Base-by-base conservation (phyloP, 2,113 vertebrate species). In the Eurypyga helias region DNA sequence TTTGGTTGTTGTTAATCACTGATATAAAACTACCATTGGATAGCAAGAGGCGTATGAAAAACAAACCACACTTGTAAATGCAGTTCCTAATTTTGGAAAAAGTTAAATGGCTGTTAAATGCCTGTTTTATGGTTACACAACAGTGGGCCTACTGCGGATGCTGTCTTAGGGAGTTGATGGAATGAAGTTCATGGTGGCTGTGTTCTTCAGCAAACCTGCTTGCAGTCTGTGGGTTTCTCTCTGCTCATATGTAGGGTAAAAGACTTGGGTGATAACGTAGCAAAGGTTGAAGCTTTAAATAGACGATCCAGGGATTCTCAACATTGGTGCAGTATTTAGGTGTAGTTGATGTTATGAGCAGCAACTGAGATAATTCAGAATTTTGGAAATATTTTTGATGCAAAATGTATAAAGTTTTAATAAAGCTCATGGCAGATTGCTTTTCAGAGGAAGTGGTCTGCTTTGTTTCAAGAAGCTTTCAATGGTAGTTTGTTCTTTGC, bases 81-180 rank as follows among this genome's bases (percentile, higher is more conserved):
- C 23, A 72, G 14, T 13, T 58, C 7, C 60, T 71, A 29, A 51
- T 76, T 75, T 71, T 36, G 43, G 25, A 14, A 57, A 81, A 70
- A 54, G 18, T 54, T 62, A 55, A 78, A 43, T 28, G 23, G 20
- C 72, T 54, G 25, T 54, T 58, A 58, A 36, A 29, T 41, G 18
- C 11, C 17, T 51, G 0, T 61, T 57, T 20, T 31, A 0, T 4
- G 4, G 16, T 34, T 16, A 15, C 29, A 28, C 6, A 5, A 31
- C 79, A 26, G 11, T 72, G 43, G 33, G 48, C 48, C 33, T 79
- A 2, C 34, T 87, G 38, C 5, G 2, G 46, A 14, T 58, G n/a
- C 38, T 72, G 17, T 51, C 43, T 54, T 94, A 33, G 13, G 46
- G 60, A 66, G 38, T 20, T 66, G 34, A 17, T 49, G 46, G 41